Evolutionary conservation across 2,888 invertebrate species (phyloP).

Genomic region (Cabera pusaria): DNA sequence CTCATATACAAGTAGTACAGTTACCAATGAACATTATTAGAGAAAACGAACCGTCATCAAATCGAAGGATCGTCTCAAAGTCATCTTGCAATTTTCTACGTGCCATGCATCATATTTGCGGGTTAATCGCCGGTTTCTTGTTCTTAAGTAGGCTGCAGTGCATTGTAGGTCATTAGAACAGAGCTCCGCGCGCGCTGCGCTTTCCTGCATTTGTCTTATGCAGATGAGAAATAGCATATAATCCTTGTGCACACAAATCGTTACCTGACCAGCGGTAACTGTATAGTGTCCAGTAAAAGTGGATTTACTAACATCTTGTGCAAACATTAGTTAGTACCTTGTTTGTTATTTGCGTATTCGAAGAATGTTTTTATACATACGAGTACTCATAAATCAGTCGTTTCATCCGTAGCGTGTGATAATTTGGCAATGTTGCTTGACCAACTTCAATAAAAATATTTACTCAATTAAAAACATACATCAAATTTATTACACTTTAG

Average conservation of each 20-base stretch:
- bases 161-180: slow-evolving; percentile 70
- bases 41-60: slow-evolving; percentile 46
- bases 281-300: neutral
- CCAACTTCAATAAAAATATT: no score
- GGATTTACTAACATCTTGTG: slow-evolving; percentile 2
- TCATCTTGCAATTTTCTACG: slow-evolving; percentile 51
- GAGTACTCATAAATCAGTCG: no score
- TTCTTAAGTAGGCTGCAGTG: slow-evolving; percentile 61
- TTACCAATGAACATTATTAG: slow-evolving; percentile 8
- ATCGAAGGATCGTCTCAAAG: slow-evolving; percentile 33
- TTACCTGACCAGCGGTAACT: slow-evolving; percentile 19
- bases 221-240: slow-evolving; percentile 43
- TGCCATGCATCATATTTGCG: slow-evolving; percentile 54
- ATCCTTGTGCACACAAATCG: slow-evolving; percentile 17
- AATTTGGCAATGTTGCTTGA: no score
- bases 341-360: slow-evolving; percentile 15
- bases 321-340: neutral
- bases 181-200: slow-evolving; percentile 56
- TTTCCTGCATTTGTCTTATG: slow-evolving; percentile 68
- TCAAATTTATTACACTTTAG: no score
- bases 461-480: no score
- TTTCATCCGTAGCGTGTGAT: no score
- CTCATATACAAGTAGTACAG: slow-evolving; percentile 9
- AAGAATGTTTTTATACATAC: no score
- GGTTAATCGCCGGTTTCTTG: slow-evolving; percentile 59